Evolutionary conservation across 2,888 invertebrate genomes (phyloP), one percentile per base, ranked within the genome.

Genomic region (Stenotaenia linearis): DNA sequence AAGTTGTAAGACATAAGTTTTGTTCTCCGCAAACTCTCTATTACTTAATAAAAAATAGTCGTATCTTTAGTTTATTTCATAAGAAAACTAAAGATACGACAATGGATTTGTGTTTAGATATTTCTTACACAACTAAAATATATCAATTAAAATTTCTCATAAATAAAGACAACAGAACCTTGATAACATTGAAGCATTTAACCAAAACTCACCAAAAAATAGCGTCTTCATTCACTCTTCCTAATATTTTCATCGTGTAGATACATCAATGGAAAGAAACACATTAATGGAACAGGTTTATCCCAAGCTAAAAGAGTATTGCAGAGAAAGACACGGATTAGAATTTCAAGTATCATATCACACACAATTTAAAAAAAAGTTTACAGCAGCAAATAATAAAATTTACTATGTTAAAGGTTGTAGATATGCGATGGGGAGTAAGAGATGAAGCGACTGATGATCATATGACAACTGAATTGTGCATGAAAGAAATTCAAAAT

Each of bases 251-350:
- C 18, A 28, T 45, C 80, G 9, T 87, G 56, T 86, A 97, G 98
- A 98, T 85, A 98, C 98, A 0, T 95, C 97, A 0, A 93, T 97
- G 92, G 98, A 98, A 86, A 89, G 98, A 81, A 98, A 98, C 86
- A 97, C 97, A 0, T 85, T 98, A 80, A 98, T 98, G 98, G 96
- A 98, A 1, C 96, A 97, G 86, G 97, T 98, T 82, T 98, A 98
- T 86, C 98, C 98, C 0, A 92, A 93, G 85, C 91, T 98, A 82
- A 98, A 98, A 85, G 97, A 98, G 85, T 98, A 96, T 85, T 98
- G 98, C 85, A 88, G 98, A 79, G 97, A 98, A 86, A 97, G 96
- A 84, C 97, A 98, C 84, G 98, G 98, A 0, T 88, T 98, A 37
- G 98, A 98, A 86, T 98, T 98, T 89, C 98, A 98, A 91, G 97